A percentile compares a stretch with the other conserved stretches of the same genome.
These are phyloP conservation scores for Neostethus bicornis DNA, from an alignment of 2,797 vertebrate species.

Conservation along the genomic window DNA sequence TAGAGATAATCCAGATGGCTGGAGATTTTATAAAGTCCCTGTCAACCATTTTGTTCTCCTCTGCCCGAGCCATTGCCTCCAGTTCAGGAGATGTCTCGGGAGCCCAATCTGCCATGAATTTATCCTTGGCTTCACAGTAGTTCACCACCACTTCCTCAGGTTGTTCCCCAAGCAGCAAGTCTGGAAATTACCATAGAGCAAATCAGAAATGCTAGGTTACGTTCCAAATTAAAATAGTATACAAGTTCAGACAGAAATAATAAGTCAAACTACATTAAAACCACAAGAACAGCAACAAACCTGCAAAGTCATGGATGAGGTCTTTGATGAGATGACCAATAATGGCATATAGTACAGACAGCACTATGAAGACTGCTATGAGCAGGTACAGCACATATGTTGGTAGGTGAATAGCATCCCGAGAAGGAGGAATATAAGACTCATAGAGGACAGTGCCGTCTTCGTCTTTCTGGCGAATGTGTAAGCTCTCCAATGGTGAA, in stretches of 20 bases:
- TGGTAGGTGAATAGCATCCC: conserved; percentile 87
- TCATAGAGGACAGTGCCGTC: conserved; percentile 76
- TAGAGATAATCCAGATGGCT: conserved; percentile 77
- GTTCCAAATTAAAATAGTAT: too few relatives aligned
- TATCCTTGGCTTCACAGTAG: conserved; percentile 77
- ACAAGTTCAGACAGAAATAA: too few relatives aligned
- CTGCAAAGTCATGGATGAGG: conserved; percentile 87
- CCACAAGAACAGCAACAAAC: conserved; percentile 62
- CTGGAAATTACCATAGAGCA: conserved; percentile 57
- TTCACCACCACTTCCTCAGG: conserved; percentile 80
- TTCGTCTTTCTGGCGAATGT: conserved; percentile 49
- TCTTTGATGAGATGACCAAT: conserved; percentile 94
- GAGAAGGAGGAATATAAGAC: conserved; percentile 85
- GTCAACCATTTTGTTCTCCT: conserved; percentile 72
- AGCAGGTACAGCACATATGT: conserved; percentile 84
- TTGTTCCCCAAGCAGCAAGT: conserved; percentile 87
- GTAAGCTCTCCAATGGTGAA: conserved; percentile 6
- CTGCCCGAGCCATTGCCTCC: conserved; percentile 77
- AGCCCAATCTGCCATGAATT: conserved; percentile 75
- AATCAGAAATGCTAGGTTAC: too few relatives aligned
- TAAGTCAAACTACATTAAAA: too few relatives aligned
- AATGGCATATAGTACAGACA: conserved; percentile 89
- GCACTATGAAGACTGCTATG: conserved; percentile 81
- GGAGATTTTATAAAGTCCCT: conserved; percentile 66
- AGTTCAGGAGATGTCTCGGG: conserved; percentile 82